Conservation (phyloP, 2,888 invertebrate species). For the Prosopocoilus inquinatus region DNA sequence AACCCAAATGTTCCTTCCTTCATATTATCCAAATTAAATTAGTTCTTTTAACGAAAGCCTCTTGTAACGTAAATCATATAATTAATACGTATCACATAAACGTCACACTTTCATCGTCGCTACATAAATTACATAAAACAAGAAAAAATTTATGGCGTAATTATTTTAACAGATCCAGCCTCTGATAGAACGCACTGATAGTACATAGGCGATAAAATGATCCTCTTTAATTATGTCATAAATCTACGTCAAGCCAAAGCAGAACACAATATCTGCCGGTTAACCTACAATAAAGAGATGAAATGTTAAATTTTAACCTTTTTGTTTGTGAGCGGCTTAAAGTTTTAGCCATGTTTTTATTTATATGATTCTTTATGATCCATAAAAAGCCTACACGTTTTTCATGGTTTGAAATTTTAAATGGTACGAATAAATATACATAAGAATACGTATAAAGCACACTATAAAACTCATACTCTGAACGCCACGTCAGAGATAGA, state of each 20-base stretch:
- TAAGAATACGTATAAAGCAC: no score
- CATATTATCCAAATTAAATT: no score
- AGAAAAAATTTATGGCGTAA: neutral
- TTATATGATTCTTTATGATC: conserved; percentile 26
- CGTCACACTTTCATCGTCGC: neutral
- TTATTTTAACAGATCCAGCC: neutral
- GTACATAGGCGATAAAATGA: conserved; percentile 12
- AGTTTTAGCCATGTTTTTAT: conserved; percentile 12
- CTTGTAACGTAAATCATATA: conserved; percentile 5
- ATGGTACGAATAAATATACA: no score
- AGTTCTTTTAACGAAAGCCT: neutral
- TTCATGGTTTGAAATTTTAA: no score
- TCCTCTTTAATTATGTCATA: conserved; percentile 23
- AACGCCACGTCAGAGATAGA: no score
- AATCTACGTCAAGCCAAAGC: conserved; percentile 20
- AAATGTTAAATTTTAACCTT: conserved; percentile 29
- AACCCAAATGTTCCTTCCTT: neutral
- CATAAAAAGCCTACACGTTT: conserved; percentile 26
- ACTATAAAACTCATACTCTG: no score
- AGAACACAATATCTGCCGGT: conserved; percentile 14
- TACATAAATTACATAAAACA: conserved; percentile 4
- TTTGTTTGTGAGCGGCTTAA: conserved; percentile 9
- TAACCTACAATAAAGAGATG: conserved; percentile 17
- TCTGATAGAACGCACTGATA: neutral
- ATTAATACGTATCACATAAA: neutral